These are phyloP conservation scores for Epistrophe grossulariae DNA, from an alignment of 2,888 invertebrate genomes.

Conservation along the genomic window DNA sequence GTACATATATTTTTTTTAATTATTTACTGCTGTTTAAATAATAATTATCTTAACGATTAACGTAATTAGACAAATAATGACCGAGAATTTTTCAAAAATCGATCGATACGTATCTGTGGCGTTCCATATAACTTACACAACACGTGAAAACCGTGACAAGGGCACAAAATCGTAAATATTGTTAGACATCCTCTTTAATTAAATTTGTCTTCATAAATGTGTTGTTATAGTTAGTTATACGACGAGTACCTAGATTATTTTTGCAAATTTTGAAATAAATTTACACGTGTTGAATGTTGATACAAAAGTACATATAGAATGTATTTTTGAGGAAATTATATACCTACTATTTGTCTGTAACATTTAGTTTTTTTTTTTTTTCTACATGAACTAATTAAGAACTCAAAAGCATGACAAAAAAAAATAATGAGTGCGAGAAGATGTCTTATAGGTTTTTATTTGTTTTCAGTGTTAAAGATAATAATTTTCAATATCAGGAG, in stretches of 20 bases:
- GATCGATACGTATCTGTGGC: conserved; percentile 19
- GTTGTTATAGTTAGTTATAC: background rate
- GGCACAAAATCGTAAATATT: conserved; percentile 1
- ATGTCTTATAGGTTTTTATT: background rate
- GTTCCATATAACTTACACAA: background rate
- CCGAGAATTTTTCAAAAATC: conserved; percentile 16
- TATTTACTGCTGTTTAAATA: background rate
- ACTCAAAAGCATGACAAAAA: background rate
- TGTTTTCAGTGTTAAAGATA: conserved; percentile 4
- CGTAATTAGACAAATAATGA: conserved; percentile 14
- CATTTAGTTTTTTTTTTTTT: background rate
- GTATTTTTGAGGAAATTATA: background rate
- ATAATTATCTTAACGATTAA: conserved; percentile 9
- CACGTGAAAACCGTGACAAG: conserved; percentile 19
- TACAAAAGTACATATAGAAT: background rate
- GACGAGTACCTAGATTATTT: background rate
- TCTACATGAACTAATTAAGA: conserved; percentile 3
- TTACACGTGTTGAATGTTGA: conserved; percentile 19
- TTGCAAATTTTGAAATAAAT: background rate
- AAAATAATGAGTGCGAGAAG: background rate
- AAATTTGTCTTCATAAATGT: background rate
- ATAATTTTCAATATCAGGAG: background rate
- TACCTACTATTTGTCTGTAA: background rate
- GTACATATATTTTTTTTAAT: background rate
- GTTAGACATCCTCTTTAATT: conserved; percentile 27